Evolutionary conservation across 2,113 vertebrate genomes (phyloP), one percentile per base, ranked within the genome.

Genomic region (Alligator mississippiensis): DNA sequence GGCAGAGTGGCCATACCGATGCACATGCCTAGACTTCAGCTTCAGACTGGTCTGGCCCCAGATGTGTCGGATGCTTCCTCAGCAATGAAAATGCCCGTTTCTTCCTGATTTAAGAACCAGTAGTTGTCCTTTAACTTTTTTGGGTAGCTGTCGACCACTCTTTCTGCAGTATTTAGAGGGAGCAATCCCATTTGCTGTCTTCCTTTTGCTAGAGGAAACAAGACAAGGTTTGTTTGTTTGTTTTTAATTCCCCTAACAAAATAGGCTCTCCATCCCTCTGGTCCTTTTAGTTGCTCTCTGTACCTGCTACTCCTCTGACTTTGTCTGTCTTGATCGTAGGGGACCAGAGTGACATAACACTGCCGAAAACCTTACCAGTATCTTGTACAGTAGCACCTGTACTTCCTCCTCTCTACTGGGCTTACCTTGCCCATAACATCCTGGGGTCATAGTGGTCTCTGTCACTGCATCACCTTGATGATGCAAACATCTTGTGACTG

Each of bases 81-180:
- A 66, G 59, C 6, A 2, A 28, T 57, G 87, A 30, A 55, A 59
- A 47, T 47, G 47, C 47, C 47, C 9, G 47, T 47, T 47, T 47
- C 47, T 8, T 34, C 84, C 81, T 87, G 87, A 94, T 89, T 87
- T 94, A 94, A 66, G 91, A 62, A 89, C 70, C 62, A 80, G 89
- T 72, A 30, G 61, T 72, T 94, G 94, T 94, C 94, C 92, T 55
- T 95, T 6, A 0, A 70, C 93, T 92, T 92, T 94, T 81, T 81
- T 72, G 83, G 85, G 90, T 94, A 95, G 93, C 95, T 94, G 87
- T 97, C 47, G 47, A 47, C 47, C 47, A 9, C 47, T 47, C 95
- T 90, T 59, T 85, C 76, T 88, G 80, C 76, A 89, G 59, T 96
- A 96, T 96, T 97, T 96, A 96, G 94, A 96, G 92, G 62, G 72